Evolutionary conservation across 37 sponge, comb jelly and placozoan genomes (phyloP).

Genomic region (Axinella damicornis): DNA sequence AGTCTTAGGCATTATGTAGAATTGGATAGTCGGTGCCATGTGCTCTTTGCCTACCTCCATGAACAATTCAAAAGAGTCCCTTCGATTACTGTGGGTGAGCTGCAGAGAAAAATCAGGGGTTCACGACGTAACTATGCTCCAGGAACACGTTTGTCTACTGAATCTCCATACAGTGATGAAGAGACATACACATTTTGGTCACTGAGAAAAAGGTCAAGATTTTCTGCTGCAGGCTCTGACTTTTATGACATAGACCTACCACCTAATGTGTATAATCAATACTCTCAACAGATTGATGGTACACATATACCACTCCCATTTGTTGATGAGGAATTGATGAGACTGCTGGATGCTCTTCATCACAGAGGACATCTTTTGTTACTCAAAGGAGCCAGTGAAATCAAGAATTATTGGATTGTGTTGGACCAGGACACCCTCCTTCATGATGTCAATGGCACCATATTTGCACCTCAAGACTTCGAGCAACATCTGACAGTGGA

Average conservation of each 20-base stretch:
- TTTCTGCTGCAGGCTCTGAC: too few relatives aligned
- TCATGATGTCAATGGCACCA: conserved; percentile 3
- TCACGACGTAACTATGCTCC: neutral
- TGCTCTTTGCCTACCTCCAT: neutral
- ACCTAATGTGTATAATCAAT: too few relatives aligned
- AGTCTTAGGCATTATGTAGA: neutral
- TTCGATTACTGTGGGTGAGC: neutral
- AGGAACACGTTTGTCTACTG: too few relatives aligned
- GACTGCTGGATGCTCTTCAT: neutral
- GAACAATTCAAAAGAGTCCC: neutral
- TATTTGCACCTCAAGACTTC: conserved; percentile 23
- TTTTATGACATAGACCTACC: too few relatives aligned
- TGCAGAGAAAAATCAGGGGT: neutral
- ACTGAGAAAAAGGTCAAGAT: too few relatives aligned
- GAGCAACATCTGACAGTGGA: neutral
- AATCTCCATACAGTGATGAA: too few relatives aligned
- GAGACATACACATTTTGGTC: too few relatives aligned
- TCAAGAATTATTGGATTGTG: conserved; percentile 7
- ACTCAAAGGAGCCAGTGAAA: neutral
- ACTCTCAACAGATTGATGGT: neutral
- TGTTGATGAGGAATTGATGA: neutral
- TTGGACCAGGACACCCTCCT: conserved; percentile 13
- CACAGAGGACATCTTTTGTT: neutral
- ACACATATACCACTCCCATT: neutral
- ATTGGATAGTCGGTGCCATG: neutral